These are phyloP conservation scores for Clarias macrocephalus DNA, from an alignment of 2,113 vertebrate genomes.

Conservation along the genomic window DNA sequence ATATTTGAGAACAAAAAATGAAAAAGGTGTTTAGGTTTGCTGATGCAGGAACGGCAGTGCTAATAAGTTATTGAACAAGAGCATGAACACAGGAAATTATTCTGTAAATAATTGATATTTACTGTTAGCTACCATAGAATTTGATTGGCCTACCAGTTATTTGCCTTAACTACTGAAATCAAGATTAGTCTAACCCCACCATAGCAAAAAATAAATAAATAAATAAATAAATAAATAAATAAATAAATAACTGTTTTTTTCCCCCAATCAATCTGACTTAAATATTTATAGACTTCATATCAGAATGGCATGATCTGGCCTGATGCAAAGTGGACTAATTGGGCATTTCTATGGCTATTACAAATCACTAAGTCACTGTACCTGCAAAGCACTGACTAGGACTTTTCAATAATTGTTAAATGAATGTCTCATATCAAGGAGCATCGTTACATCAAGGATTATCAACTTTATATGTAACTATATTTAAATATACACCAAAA, in stretches of 20 bases:
- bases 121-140: background rate
- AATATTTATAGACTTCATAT: background rate
- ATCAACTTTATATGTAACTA: no score
- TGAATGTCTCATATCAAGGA: background rate
- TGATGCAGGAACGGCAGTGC: background rate
- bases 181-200: background rate
- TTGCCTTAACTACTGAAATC: background rate
- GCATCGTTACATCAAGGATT: no score
- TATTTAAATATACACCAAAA: no score
- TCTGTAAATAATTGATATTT: background rate
- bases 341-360: background rate
- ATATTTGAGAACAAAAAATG: background rate
- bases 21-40: background rate
- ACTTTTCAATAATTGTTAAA: background rate
- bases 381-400: background rate
- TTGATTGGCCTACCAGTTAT: background rate
- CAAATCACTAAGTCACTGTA: background rate
- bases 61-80: background rate
- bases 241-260: no score
- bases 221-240: background rate
- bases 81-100: background rate
- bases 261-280: background rate
- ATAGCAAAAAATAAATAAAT: background rate
- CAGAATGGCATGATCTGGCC: background rate
- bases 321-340: background rate